Evolutionary conservation across 2,797 vertebrate genomes (phyloP).

Genomic region (Cuculus canorus): DNA sequence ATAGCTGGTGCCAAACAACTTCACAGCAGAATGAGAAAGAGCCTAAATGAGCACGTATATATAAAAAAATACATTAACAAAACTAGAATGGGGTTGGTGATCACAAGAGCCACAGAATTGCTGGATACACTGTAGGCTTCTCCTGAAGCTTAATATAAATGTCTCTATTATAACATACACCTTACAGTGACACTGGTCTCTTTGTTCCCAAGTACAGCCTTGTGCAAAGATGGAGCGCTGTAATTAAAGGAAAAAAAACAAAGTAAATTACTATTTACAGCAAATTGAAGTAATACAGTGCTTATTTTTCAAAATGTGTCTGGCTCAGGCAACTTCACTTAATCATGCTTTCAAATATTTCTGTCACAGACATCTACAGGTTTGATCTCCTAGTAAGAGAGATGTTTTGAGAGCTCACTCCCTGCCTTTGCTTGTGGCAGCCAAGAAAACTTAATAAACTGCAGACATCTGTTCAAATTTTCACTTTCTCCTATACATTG

Average conservation of each 20-base stretch:
- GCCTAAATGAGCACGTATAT: neutral
- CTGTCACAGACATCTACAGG: neutral
- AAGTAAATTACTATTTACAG: constrained; percentile 66
- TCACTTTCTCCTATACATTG: neutral
- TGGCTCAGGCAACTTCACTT: neutral
- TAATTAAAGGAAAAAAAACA: constrained; percentile 68
- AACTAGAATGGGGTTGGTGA: neutral
- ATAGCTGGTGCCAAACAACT: neutral
- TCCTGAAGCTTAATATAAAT: constrained; percentile 60
- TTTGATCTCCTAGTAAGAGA: constrained; percentile 2
- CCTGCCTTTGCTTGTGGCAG: neutral
- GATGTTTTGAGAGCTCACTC: neutral
- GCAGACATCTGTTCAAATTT: neutral
- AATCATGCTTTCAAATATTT: constrained; percentile 33
- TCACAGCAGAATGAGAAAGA: constrained; percentile 3
- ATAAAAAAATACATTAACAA: neutral
- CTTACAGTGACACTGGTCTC: constrained; percentile 54
- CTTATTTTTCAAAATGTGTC: neutral
- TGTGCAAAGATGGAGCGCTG: constrained; percentile 61
- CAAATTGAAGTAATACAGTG: neutral
- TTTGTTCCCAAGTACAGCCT: constrained; percentile 62
- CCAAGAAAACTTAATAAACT: constrained; percentile 4
- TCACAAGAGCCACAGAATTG: constrained; percentile 20
- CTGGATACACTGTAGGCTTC: constrained; percentile 32
- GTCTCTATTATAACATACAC: constrained; percentile 68